phyloP scores from a whole-genome alignment of 1,140 invertebrate genomes.

The Drosophila mayri region DNA sequence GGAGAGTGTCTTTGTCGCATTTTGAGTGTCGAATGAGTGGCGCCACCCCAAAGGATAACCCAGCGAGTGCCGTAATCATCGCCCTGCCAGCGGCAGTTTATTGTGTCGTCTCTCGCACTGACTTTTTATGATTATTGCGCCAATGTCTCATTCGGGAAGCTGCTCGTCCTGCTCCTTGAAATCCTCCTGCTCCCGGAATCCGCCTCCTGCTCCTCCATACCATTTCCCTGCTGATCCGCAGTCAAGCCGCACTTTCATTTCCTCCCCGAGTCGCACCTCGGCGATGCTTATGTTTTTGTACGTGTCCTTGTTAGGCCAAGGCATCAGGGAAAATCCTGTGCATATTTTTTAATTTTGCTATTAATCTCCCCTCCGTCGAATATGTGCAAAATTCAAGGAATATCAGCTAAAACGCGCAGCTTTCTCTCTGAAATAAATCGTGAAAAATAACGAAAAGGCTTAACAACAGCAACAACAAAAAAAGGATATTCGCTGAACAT shows the following conservation, averaged over 20 bases:
- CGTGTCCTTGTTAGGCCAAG: conserved; percentile 35
- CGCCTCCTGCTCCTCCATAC: too few relatives aligned
- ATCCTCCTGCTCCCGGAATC: not conserved
- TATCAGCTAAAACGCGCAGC: not conserved
- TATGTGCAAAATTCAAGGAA: conserved; percentile 7
- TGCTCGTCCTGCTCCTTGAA: not conserved
- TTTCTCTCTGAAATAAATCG: not conserved
- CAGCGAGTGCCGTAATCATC: conserved; percentile 57
- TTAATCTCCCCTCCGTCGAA: conserved; percentile 1
- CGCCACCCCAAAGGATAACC: conserved; percentile 1
- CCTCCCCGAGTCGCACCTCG: conserved; percentile 9
- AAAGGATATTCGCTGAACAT: conserved; percentile 32
- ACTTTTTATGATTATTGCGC: conserved; percentile 78
- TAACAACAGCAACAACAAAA: conserved; percentile 2
- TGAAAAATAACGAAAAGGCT: conserved; percentile 17
- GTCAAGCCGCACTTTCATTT: conserved; percentile 23
- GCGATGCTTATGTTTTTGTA: conserved; percentile 22
- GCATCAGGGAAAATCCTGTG: not conserved
- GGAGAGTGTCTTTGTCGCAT: not conserved
- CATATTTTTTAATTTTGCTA: conserved; percentile 17
- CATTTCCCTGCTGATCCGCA: conserved; percentile 3
- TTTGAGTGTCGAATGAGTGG: conserved; percentile 13
- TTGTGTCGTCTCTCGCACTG: conserved; percentile 68
- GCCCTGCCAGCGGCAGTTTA: conserved; percentile 59
- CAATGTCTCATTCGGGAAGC: conserved; percentile 45